Evolutionary conservation across 2,888 invertebrate species (phyloP).

Genomic region (Agrochola macilenta): DNA sequence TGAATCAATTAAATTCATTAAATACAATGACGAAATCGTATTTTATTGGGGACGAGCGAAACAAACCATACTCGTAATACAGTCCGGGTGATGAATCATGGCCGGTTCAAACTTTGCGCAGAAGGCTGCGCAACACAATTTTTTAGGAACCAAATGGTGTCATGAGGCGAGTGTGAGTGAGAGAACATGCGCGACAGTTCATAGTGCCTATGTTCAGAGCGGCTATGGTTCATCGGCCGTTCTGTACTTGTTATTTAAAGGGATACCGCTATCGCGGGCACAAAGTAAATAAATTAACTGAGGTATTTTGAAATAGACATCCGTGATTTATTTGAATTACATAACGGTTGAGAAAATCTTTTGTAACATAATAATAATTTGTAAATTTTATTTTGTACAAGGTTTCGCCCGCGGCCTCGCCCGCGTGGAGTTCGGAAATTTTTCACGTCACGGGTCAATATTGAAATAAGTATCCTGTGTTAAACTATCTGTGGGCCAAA

Average conservation of each 20-base stretch:
- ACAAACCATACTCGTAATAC: not conserved
- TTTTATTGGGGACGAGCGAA: slow-evolving; percentile 5
- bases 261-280: slow-evolving; percentile 7
- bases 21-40: slow-evolving; percentile 18
- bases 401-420: too few species aligned
- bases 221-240: not conserved
- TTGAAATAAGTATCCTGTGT: too few species aligned
- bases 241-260: slow-evolving; percentile 1
- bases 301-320: slow-evolving; percentile 2
- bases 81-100: not conserved
- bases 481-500: too few species aligned
- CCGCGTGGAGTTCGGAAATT: too few species aligned
- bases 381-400: not conserved
- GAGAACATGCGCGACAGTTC: not conserved
- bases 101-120: not conserved
- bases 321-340: slow-evolving; percentile 8
- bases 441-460: too few species aligned
- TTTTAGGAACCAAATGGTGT: not conserved
- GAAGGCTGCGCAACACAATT: not conserved
- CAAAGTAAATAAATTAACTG: slow-evolving; percentile 31
- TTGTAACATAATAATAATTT: not conserved
- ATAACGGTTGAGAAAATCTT: not conserved
- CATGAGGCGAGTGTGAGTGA: not conserved
- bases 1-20: slow-evolving; percentile 37
- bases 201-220: not conserved